Evolutionary conservation across 2,113 vertebrate species (phyloP), one percentile per base, ranked within the genome.

Genomic region (Cephalopholis sonnerati): DNA sequence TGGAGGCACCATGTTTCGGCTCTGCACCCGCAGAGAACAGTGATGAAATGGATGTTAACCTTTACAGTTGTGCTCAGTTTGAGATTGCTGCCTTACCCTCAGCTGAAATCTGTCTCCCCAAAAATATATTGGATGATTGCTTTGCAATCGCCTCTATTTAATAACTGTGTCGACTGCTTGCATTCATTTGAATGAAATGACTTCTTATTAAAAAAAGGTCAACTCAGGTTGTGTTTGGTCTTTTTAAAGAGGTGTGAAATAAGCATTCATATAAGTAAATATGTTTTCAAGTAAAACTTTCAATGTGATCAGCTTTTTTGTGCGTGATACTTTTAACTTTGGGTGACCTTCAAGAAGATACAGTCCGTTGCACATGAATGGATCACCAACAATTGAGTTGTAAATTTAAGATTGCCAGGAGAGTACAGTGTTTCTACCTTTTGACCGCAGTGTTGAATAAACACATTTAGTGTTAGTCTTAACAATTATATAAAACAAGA

Each of bases 111-210:
- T 78, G 57, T 77, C 61, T 89, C 84, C 88, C 83, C 80, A 69
- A 87, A 92, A 77, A 74, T 64, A 59, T 73, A 41, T 82, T 55
- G 75, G 75, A 91, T 91, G 91, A 95, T 95, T 94, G 94, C 93
- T 83, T 93, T 92, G 94, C 93, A 93, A 95, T 95, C 87, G 89
- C 87, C 74, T 93, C 81, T 86, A 90, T 94, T 93, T 92, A 93
- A 87, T 83, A 80, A 63, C 82, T 78, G 57, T 86, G 44, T 91
- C 66, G 82, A 81, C 63, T 87, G 66, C 57, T 82, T 89, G 70
- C 91, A 93, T 95, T 95, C 91, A 90, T 92, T 87, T 91, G 91
- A 95, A 94, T 92, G 92, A 88, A 84, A 88, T 84, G 2, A 84
- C 63, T 79, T 88, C 12, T 87, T 91, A 80, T 92, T 94, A 94